Evolutionary conservation across 2,113 vertebrate species (phyloP).

Genomic region (Stegastes partitus): DNA sequence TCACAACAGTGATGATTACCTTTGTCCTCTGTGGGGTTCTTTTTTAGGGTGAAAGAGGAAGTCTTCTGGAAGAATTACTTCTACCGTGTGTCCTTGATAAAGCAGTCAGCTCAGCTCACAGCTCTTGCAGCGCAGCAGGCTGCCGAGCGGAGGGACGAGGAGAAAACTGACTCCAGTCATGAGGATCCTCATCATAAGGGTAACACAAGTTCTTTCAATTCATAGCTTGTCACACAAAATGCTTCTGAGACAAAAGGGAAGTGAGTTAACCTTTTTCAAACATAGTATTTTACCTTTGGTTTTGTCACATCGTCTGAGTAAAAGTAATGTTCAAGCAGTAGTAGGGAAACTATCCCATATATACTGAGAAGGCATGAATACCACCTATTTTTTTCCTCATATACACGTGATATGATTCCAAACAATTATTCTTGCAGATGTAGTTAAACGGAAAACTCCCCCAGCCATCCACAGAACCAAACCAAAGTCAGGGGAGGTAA

Average conservation of each 20-base stretch:
- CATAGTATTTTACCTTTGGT: neutral
- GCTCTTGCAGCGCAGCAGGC: conserved; percentile 57
- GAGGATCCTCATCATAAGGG: conserved; percentile 40
- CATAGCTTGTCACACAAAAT: neutral
- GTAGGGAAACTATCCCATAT: neutral
- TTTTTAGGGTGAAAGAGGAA: conserved; percentile 69
- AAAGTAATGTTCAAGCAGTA: neutral
- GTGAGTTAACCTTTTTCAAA: neutral
- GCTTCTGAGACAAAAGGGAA: too few species aligned
- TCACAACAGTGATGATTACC: neutral
- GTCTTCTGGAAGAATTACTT: conserved; percentile 77
- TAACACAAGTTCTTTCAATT: conserved; percentile 7
- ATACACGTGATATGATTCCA: neutral
- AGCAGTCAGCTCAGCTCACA: conserved; percentile 71
- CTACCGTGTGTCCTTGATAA: conserved; percentile 68
- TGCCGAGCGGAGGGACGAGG: neutral
- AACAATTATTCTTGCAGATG: conserved; percentile 74
- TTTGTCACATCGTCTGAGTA: neutral
- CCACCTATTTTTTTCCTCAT: neutral
- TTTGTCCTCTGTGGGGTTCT: neutral
- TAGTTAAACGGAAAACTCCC: conserved; percentile 86
- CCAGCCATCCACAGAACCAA: conserved; percentile 84
- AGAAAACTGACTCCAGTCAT: conserved; percentile 1
- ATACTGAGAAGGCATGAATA: neutral
- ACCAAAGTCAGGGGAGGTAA: conserved; percentile 89